Percentiles rank a stretch among this genome's conserved stretches.
Evolutionary conservation across 2,113 vertebrate species (phyloP).

Genomic region (Epinephelus fuscoguttatus): DNA sequence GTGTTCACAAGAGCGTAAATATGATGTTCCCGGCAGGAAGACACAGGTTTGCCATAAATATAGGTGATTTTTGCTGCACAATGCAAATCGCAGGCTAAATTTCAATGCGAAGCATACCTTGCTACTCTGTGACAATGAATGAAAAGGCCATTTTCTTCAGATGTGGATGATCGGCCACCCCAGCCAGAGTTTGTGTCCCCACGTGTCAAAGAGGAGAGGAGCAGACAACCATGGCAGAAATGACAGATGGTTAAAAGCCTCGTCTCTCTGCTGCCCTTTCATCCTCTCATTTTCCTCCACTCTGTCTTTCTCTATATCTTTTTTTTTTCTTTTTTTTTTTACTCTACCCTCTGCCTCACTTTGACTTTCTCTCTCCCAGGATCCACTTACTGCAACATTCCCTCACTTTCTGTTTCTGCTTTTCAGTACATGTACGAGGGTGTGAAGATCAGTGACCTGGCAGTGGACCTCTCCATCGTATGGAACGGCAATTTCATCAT

Average conservation of each 20-base stretch:
- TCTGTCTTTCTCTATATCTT: conserved; percentile 53
- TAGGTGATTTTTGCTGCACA: conserved; percentile 11
- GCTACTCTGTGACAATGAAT: conserved; percentile 63
- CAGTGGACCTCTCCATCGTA: conserved; percentile 94
- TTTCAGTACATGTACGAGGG: conserved; percentile 95
- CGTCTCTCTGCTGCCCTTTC: conserved; percentile 70
- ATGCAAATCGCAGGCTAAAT: conserved; percentile 49
- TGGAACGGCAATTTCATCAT: conserved; percentile 99
- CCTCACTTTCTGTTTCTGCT: conserved; percentile 62
- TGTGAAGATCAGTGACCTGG: conserved; percentile 93
- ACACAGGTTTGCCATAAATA: background rate
- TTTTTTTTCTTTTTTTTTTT: conserved; percentile 23
- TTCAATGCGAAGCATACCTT: conserved; percentile 48
- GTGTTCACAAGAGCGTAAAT: background rate
- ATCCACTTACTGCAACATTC: conserved; percentile 40
- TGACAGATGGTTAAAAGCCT: conserved; percentile 83
- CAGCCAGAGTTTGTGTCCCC: conserved; percentile 59
- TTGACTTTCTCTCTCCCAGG: conserved; percentile 36
- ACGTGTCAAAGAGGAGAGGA: conserved; percentile 62
- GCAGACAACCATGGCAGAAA: conserved; percentile 75
- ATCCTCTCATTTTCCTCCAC: conserved; percentile 61
- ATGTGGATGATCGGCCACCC: conserved; percentile 69
- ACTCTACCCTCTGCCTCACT: conserved; percentile 22
- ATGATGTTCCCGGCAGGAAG: background rate
- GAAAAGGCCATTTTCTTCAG: conserved; percentile 77